A percentile compares a stretch with the other conserved stretches of the same genome.
phyloP scores from a whole-genome alignment of 1,140 invertebrate genomes.

The Pogonomyrmex californicus region DNA sequence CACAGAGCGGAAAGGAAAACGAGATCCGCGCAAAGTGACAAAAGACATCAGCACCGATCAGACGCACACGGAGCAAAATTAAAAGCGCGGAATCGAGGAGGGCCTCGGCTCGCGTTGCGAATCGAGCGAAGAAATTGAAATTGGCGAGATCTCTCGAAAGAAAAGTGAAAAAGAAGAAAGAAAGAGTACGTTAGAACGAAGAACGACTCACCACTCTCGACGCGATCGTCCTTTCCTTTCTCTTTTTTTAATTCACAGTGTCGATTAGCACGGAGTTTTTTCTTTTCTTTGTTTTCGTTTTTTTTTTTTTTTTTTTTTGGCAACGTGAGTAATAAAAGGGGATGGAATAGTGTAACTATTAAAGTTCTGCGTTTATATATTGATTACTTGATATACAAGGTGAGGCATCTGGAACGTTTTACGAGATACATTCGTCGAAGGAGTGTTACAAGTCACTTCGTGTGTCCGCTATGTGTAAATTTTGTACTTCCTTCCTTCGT shows the following conservation, averaged over 20 bases:
- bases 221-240: neutral
- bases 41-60: conserved; percentile 34
- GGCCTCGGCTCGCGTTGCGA: neutral
- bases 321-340: conserved; percentile 53
- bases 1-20: neutral
- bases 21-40: conserved; percentile 6
- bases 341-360: conserved; percentile 23
- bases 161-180: neutral
- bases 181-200: neutral
- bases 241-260: neutral
- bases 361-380: conserved; percentile 42
- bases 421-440: conserved; percentile 50
- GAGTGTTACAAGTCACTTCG: conserved; percentile 53
- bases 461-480: conserved; percentile 45
- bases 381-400: conserved; percentile 51
- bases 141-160: neutral
- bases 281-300: neutral
- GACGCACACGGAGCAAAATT: conserved; percentile 1
- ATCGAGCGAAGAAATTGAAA: conserved; percentile 11
- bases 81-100: neutral
- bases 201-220: conserved; percentile 1
- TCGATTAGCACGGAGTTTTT: conserved; percentile 9
- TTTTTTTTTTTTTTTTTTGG: neutral
- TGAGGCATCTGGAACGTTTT: conserved; percentile 50
- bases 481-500: conserved; percentile 41